phyloP scores from a whole-genome alignment of 2,797 vertebrate genomes.

The Phoebastria nigripes region DNA sequence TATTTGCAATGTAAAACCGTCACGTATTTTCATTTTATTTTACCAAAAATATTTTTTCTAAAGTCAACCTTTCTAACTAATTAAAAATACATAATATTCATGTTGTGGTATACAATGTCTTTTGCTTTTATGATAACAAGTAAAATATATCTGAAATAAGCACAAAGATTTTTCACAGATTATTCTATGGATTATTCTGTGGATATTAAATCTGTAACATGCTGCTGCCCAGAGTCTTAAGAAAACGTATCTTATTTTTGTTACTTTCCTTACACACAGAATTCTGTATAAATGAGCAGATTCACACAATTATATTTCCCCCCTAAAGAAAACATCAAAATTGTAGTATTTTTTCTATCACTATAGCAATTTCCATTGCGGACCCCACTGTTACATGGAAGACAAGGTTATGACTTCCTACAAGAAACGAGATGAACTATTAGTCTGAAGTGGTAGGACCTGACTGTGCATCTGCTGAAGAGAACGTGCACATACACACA shows the following conservation, averaged over 20 bases:
- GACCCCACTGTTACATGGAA: background rate
- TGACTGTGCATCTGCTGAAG: background rate
- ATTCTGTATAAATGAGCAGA: background rate
- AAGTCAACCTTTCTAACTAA: background rate
- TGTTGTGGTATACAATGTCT: rapidly evolving
- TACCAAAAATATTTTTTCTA: background rate
- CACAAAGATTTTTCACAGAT: background rate
- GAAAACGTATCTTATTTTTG: background rate
- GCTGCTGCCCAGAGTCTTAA: background rate
- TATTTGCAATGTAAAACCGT: background rate
- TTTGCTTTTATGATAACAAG: background rate
- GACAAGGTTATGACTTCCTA: background rate
- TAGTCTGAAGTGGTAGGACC: background rate
- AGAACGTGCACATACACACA: rapidly evolving
- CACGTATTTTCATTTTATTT: background rate
- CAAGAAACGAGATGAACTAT: background rate
- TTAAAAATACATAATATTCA: background rate
- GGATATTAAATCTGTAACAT: background rate
- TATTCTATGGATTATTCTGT: background rate
- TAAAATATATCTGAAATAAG: background rate
- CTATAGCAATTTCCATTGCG: background rate
- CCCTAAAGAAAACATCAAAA: background rate
- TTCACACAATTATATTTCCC: background rate
- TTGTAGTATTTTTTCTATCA: background rate
- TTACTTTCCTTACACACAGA: background rate